Base-by-base conservation (phyloP, 1,140 invertebrate genomes). In the Vanessa atalanta region DNA sequence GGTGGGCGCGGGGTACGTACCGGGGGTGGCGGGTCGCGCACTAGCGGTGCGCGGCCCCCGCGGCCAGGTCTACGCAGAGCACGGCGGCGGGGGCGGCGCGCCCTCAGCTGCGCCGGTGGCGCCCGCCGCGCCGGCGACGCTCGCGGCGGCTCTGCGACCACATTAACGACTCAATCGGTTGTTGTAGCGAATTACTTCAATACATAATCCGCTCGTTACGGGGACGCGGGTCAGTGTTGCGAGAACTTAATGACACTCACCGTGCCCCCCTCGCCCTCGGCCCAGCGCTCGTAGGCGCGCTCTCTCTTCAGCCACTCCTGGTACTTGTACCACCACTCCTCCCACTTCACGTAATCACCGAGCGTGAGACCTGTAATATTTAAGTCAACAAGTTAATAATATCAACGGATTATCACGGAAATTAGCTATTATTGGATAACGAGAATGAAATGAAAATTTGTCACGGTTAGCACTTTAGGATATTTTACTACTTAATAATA, bases 321-420 rank as follows among this genome's bases (percentile, higher is more conserved):
- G 91, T 98, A 98, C 82, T 97, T 97, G 90, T 97, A 97, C 97
- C 97, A 98, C 97, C 97, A 98, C 90, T 97, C 96, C 91, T 98
- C 97, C 97, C 97, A 98, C 88, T 98, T 97, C 43, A 97, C 94
- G 86, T 97, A 98, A 88, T 98, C 97, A 72, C 97, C 95, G 47
- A 97, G 93, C 0, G 95, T 95, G 8, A 97, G 93, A 73, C 93
- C 92, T 93, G 82, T 2, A 9, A 57, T 23, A n/a, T 55, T 20
- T n/a, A 3, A 55, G 20, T 5, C 6, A 1, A n/a, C 5, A n/a
- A 53, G 13, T 53, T 53, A 53, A 7, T 9, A 43, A 4, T 8
- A n/a, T n/a, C n/a, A n/a, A n/a, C n/a, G n/a, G n/a, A n/a, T n/a
- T n/a, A n/a, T n/a, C n/a, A n/a, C n/a, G n/a, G 20, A 20, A 20